These are phyloP conservation scores for Sebastes wilsoni DNA, from an alignment of 2,797 vertebrate genomes.

Conservation along the genomic window DNA sequence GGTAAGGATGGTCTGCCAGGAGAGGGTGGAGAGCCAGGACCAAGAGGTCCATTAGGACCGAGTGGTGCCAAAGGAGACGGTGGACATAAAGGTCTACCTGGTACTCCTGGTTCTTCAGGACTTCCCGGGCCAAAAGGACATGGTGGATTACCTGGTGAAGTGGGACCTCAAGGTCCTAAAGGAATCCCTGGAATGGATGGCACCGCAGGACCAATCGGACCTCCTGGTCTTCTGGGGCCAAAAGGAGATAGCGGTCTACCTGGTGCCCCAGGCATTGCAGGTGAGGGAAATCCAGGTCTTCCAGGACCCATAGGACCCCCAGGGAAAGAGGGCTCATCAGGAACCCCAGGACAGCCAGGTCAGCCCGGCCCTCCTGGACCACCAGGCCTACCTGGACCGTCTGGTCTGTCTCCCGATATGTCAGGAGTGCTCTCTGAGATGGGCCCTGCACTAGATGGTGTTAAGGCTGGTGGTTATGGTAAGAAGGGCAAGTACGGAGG, in stretches of 20 bases:
- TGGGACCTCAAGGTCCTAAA: constrained; percentile 90
- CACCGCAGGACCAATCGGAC: constrained; percentile 89
- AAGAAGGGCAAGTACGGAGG: constrained; percentile 89
- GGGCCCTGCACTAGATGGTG: constrained; percentile 86
- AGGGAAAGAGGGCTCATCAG: constrained; percentile 88
- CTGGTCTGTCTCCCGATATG: constrained; percentile 84
- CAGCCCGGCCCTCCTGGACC: constrained; percentile 90
- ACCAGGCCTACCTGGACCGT: constrained; percentile 88
- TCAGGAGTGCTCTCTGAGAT: constrained; percentile 91
- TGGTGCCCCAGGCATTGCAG: constrained; percentile 87
- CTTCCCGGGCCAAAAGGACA: constrained; percentile 90
- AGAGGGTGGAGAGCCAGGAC: constrained; percentile 89
- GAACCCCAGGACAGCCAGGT: constrained; percentile 88
- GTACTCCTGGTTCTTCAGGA: constrained; percentile 86
- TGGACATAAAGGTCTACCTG: constrained; percentile 91
- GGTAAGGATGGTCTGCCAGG: constrained; percentile 92
- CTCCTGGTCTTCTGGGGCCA: constrained; percentile 86
- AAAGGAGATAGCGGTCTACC: constrained; percentile 90
- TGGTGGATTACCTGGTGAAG: constrained; percentile 86
- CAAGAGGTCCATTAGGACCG: constrained; percentile 88
- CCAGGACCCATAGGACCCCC: constrained; percentile 88
- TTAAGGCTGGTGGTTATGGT: constrained; percentile 86
- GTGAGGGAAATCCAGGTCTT: constrained; percentile 86
- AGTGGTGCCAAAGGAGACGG: constrained; percentile 90
- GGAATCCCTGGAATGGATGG: constrained; percentile 94